These are phyloP conservation scores for Gastracanthus pulcherrimus DNA, from an alignment of 2,888 invertebrate species.

Conservation along the genomic window DNA sequence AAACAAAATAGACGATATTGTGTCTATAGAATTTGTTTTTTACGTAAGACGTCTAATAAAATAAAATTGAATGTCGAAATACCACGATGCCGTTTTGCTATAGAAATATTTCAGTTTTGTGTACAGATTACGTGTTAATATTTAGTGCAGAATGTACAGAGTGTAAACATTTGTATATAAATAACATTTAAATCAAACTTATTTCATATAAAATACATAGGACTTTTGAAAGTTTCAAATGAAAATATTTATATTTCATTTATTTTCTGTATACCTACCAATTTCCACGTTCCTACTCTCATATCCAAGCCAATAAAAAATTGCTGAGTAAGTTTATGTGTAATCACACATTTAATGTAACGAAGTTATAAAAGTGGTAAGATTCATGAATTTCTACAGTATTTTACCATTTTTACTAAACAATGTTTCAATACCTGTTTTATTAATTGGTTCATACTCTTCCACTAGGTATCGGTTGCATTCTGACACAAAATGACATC, in stretches of 20 bases:
- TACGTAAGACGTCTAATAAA: neutral
- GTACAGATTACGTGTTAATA: slow-evolving; percentile 32
- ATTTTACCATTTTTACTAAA: too few relatives aligned
- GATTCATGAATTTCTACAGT: too few relatives aligned
- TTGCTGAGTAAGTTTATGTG: too few relatives aligned
- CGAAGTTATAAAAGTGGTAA: too few relatives aligned
- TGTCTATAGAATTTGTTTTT: slow-evolving; percentile 31
- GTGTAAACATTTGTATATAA: slow-evolving; percentile 71
- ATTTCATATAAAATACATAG: slow-evolving; percentile 65
- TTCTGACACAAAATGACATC: too few relatives aligned
- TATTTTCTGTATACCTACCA: too few relatives aligned
- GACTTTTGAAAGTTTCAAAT: slow-evolving; percentile 64
- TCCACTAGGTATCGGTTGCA: too few relatives aligned
- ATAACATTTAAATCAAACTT: slow-evolving; percentile 60
- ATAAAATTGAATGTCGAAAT: neutral
- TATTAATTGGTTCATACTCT: too few relatives aligned
- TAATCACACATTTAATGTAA: too few relatives aligned
- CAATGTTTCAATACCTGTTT: too few relatives aligned
- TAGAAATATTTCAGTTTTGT: slow-evolving; percentile 13
- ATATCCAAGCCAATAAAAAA: too few relatives aligned
- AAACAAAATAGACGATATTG: neutral
- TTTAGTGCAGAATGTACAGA: slow-evolving; percentile 63
- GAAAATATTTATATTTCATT: neutral
- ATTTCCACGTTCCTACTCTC: too few relatives aligned
- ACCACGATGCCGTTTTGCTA: neutral